A percentile compares a stretch with the other conserved stretches of the same genome.
phyloP scores from a whole-genome alignment of 2,113 vertebrate genomes.

The Scopus umbretta region DNA sequence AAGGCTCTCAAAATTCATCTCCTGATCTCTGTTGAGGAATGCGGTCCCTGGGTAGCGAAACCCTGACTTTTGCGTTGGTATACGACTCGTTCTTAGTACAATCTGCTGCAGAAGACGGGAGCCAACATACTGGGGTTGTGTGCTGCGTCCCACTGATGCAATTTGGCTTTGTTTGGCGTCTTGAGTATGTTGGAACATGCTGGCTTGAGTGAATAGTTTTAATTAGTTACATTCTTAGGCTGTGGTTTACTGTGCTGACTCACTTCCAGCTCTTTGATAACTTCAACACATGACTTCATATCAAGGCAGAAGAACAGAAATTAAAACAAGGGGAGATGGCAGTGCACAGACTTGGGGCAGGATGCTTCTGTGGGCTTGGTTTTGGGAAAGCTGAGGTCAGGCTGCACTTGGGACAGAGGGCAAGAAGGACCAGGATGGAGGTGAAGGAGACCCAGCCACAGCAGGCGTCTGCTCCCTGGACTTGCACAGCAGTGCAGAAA shows the following conservation, averaged over 20 bases:
- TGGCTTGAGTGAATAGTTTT: not conserved
- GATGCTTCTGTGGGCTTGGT: not conserved
- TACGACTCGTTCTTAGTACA: rapidly evolving
- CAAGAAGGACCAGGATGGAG: rapidly evolving
- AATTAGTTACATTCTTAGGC: not conserved
- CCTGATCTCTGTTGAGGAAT: not conserved
- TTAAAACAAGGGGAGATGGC: not conserved
- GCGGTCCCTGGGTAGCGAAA: rapidly evolving
- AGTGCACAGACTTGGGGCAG: not conserved
- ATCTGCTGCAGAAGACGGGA: not conserved
- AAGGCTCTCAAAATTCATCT: not conserved
- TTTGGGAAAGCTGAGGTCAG: not conserved
- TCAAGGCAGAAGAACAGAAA: not conserved
- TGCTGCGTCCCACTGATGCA: not conserved
- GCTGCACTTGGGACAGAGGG: not conserved
- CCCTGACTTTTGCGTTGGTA: rapidly evolving
- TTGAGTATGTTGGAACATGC: not conserved
- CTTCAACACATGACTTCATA: not conserved
- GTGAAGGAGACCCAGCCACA: not conserved
- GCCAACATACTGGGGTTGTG: not conserved
- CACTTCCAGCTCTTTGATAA: conserved; percentile 31
- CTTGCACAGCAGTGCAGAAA: rapidly evolving
- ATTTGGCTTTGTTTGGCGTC: not conserved
- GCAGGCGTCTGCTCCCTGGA: not conserved
- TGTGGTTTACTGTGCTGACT: conserved; percentile 40